Evolutionary conservation across 1,140 invertebrate species (phyloP).

Genomic region (Tetramorium alpestre): DNA sequence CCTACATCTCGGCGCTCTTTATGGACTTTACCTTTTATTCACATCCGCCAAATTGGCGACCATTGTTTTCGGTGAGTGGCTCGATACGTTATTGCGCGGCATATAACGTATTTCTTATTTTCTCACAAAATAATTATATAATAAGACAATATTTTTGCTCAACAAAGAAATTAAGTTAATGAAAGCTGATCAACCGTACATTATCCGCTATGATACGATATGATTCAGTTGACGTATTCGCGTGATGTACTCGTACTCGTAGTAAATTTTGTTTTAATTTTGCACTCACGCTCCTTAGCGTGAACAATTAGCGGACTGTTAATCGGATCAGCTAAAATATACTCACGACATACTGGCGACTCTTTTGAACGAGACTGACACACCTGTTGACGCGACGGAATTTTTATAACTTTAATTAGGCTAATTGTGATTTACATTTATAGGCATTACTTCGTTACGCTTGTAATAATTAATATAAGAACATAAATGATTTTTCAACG

Average conservation of each 20-base stretch:
- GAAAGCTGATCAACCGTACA: not conserved
- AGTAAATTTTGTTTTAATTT: not conserved
- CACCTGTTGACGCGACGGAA: not conserved
- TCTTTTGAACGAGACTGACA: not conserved
- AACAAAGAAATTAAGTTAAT: not conserved
- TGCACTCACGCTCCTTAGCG: not conserved
- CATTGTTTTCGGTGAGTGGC: constrained; percentile 90
- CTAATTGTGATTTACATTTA: not conserved
- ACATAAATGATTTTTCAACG: not conserved
- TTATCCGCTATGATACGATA: not conserved
- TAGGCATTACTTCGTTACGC: not conserved
- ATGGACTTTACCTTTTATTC: constrained; percentile 93
- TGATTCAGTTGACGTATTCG: not conserved
- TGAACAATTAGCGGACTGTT: not conserved
- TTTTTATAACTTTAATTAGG: not conserved
- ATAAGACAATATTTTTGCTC: not conserved
- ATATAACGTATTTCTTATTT: not conserved
- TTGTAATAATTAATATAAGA: not conserved
- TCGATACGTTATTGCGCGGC: not conserved
- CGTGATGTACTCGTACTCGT: not conserved
- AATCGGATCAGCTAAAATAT: not conserved
- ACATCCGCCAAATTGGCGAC: constrained; percentile 93
- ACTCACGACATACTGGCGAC: not conserved
- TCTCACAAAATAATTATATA: not conserved
- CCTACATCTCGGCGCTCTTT: constrained; percentile 95